These are phyloP conservation scores for Hydractinia echinata DNA, from an alignment of 30 jellyfish, hydroid and myxozoan genomes.

Conservation along the genomic window DNA sequence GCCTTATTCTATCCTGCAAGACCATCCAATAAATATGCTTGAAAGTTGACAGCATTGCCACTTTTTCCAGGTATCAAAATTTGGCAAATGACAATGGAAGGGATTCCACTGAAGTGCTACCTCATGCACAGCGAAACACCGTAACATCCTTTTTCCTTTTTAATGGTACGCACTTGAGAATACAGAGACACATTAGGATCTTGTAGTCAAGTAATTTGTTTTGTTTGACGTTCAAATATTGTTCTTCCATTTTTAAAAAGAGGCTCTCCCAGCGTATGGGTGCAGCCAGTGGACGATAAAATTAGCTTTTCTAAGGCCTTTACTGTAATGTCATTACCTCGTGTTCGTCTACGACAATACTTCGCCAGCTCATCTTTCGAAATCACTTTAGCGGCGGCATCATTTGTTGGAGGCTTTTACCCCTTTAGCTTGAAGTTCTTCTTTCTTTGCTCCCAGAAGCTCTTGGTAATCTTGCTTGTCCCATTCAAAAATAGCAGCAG, in stretches of 20 bases:
- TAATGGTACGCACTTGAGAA: slow-evolving; percentile 21
- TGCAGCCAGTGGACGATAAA: slow-evolving; percentile 19
- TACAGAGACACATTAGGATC: slow-evolving; percentile 43
- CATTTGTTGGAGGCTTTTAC: slow-evolving; percentile 21
- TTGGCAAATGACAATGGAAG: slow-evolving; percentile 10
- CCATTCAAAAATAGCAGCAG: slow-evolving; percentile 43
- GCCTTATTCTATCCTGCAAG: slow-evolving; percentile 27
- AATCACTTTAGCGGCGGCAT: slow-evolving; percentile 18
- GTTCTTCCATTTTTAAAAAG: slow-evolving; percentile 6
- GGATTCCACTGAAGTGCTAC: slow-evolving; percentile 37
- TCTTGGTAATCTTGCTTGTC: slow-evolving; percentile 22
- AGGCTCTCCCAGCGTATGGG: slow-evolving; percentile 52
- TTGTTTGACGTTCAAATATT: slow-evolving; percentile 36
- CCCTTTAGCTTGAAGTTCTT: slow-evolving; percentile 34
- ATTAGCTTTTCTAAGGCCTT: slow-evolving; percentile 29
- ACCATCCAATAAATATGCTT: slow-evolving; percentile 42
- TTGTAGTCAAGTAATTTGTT: slow-evolving; percentile 43
- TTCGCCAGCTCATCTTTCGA: slow-evolving; percentile 28
- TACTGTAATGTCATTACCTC: slow-evolving; percentile 7
- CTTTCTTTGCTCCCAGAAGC: slow-evolving; percentile 32
- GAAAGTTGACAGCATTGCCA: slow-evolving; percentile 45
- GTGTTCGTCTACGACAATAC: slow-evolving; percentile 46
- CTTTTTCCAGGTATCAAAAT: slow-evolving; percentile 25
- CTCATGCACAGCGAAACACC: slow-evolving; percentile 55
- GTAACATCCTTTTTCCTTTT: slow-evolving; percentile 27